Percentiles rank a stretch among this genome's conserved stretches.
Conservation (phyloP, 2,888 invertebrate species). For the Luffia ferchaultella region DNA sequence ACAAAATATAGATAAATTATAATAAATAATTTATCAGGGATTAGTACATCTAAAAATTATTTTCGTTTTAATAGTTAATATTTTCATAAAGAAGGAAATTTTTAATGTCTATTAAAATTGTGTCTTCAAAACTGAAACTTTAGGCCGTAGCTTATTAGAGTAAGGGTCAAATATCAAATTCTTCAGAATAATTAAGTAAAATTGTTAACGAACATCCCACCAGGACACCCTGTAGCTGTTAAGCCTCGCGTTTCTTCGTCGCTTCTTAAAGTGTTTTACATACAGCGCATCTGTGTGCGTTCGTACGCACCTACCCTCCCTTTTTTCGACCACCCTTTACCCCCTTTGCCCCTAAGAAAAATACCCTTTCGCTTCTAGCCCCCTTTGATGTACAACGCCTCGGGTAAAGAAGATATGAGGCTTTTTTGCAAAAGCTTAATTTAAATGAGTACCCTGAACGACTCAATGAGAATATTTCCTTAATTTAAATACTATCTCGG, state of each 20-base stretch:
- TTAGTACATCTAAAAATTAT: no score
- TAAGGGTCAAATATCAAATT: not conserved
- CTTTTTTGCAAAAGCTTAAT: slow-evolving; percentile 63
- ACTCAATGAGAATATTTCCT: slow-evolving; percentile 58
- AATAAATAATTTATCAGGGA: no score
- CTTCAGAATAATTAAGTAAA: not conserved
- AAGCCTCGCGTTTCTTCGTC: slow-evolving; percentile 66
- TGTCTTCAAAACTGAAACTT: not conserved
- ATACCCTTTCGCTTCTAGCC: slow-evolving; percentile 33
- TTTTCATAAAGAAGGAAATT: no score
- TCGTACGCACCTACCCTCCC: slow-evolving; percentile 49
- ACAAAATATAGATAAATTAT: no score
- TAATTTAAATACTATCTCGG: slow-evolving; percentile 61
- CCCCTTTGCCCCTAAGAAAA: slow-evolving; percentile 35
- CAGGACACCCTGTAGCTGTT: slow-evolving; percentile 42
- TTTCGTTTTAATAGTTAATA: no score
- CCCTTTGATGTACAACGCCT: slow-evolving; percentile 56
- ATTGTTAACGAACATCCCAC: not conserved
- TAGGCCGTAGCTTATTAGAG: not conserved
- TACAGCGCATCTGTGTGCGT: slow-evolving; percentile 37
- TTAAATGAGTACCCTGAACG: slow-evolving; percentile 55
- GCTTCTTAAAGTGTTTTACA: slow-evolving; percentile 68
- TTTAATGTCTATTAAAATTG: not conserved
- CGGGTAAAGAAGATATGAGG: slow-evolving; percentile 64
- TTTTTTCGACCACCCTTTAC: slow-evolving; percentile 22